Evolutionary conservation across 2,888 invertebrate species (phyloP).

Genomic region (Blera fallax): DNA sequence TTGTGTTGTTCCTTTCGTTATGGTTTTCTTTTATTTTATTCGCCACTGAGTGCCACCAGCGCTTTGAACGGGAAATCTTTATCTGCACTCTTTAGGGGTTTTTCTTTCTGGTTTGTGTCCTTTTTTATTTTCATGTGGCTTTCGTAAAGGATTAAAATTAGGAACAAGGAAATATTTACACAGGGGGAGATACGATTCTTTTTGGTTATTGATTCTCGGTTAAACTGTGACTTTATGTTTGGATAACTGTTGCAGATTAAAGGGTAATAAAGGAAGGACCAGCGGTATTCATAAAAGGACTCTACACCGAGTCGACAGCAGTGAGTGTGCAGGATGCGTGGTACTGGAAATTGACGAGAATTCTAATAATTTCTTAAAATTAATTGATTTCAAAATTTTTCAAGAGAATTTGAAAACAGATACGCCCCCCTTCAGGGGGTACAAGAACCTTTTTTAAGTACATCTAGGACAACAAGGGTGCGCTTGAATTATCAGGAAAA

Average conservation of each 20-base stretch:
- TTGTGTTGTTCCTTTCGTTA: constrained; percentile 53
- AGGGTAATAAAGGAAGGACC: too few species aligned
- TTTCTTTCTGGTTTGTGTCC: not conserved
- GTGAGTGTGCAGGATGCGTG: too few species aligned
- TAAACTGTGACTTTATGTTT: not conserved
- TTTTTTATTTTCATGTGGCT: constrained; percentile 12
- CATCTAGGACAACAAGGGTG: too few species aligned
- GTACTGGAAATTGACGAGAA: too few species aligned
- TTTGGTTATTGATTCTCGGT: constrained; percentile 13
- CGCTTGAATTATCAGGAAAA: too few species aligned
- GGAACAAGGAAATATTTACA: not conserved
- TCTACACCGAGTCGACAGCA: too few species aligned
- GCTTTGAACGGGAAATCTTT: constrained; percentile 48
- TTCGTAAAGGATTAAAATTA: not conserved
- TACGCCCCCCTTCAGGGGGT: too few species aligned
- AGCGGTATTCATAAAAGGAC: too few species aligned
- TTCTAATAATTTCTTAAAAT: too few species aligned
- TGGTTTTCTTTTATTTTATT: constrained; percentile 38
- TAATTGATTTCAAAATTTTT: too few species aligned
- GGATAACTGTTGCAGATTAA: not conserved
- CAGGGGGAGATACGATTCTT: not conserved
- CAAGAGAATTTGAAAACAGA: too few species aligned
- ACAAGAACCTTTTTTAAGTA: too few species aligned
- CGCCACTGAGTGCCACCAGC: constrained; percentile 5
- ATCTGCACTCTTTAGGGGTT: constrained; percentile 38